Conservation (phyloP, 2,113 vertebrate species). For the Hemicordylus capensis region DNA sequence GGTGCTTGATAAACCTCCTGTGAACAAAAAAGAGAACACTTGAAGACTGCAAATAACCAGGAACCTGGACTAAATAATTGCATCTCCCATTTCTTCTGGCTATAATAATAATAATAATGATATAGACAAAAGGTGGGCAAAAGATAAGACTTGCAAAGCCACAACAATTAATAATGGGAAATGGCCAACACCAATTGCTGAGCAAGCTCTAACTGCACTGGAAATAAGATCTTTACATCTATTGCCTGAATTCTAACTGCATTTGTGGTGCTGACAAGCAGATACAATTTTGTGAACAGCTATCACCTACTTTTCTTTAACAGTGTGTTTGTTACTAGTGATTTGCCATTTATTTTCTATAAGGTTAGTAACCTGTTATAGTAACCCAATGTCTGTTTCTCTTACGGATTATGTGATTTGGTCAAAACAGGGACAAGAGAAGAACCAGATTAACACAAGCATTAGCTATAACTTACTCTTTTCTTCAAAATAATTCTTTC, state of each 20-base stretch:
- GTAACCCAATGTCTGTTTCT: too few species aligned
- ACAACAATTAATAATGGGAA: neutral
- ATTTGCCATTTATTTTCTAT: too few species aligned
- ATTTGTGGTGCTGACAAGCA: constrained; percentile 37
- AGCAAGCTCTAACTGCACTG: neutral
- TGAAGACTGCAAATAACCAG: too few species aligned
- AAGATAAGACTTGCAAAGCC: neutral
- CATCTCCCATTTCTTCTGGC: too few species aligned
- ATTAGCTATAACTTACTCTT: too few species aligned
- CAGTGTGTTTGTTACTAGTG: constrained; percentile 51
- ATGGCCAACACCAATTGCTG: neutral
- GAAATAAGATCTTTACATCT: fast-evolving
- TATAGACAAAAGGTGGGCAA: too few species aligned
- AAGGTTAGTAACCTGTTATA: too few species aligned
- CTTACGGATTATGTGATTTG: too few species aligned
- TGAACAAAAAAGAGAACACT: neutral
- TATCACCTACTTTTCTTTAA: neutral
- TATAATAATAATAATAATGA: too few species aligned
- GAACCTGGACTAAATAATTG: too few species aligned
- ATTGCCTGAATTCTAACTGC: constrained; percentile 23
- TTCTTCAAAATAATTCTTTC: constrained; percentile 39
- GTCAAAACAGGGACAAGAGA: too few species aligned
- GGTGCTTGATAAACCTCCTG: neutral
- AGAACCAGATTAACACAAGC: too few species aligned
- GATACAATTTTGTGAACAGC: constrained; percentile 32